phyloP scores from a whole-genome alignment of 2,888 invertebrate genomes.

The Drosophila algonquin region DNA sequence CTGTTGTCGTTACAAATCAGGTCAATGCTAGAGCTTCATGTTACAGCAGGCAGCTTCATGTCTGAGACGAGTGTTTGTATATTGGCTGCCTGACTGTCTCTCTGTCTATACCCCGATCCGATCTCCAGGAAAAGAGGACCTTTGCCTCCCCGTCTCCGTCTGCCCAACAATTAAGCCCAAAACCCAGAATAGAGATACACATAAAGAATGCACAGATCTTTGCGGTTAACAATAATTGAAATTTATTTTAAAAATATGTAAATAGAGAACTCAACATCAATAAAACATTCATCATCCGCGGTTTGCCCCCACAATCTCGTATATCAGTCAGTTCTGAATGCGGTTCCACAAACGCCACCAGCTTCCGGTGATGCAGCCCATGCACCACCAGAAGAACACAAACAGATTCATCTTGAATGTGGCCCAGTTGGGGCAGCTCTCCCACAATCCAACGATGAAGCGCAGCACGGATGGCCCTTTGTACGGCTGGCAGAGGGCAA shows the following conservation, averaged over 20 bases:
- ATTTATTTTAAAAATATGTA: neutral
- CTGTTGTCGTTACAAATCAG: constrained; percentile 51
- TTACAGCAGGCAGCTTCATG: constrained; percentile 8
- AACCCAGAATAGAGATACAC: neutral
- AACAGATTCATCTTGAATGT: neutral
- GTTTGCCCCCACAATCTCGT: too few species aligned
- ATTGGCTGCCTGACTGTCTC: too few species aligned
- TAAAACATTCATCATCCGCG: too few species aligned
- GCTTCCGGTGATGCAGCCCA: too few species aligned
- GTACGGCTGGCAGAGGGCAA: too few species aligned
- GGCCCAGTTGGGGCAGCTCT: too few species aligned
- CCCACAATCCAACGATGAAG: too few species aligned
- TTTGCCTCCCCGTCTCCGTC: neutral
- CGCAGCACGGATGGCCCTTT: too few species aligned
- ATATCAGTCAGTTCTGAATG: too few species aligned
- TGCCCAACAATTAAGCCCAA: neutral
- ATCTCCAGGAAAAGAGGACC: neutral
- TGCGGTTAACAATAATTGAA: neutral
- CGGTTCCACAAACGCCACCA: too few species aligned
- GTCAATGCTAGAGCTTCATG: constrained; percentile 52
- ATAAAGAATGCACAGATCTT: neutral
- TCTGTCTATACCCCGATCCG: neutral
- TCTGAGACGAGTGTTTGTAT: neutral
- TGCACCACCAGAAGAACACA: neutral
- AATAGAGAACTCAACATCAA: neutral